Conservation (phyloP, 2,888 invertebrate genomes). For the Hylaea fasciaria region DNA sequence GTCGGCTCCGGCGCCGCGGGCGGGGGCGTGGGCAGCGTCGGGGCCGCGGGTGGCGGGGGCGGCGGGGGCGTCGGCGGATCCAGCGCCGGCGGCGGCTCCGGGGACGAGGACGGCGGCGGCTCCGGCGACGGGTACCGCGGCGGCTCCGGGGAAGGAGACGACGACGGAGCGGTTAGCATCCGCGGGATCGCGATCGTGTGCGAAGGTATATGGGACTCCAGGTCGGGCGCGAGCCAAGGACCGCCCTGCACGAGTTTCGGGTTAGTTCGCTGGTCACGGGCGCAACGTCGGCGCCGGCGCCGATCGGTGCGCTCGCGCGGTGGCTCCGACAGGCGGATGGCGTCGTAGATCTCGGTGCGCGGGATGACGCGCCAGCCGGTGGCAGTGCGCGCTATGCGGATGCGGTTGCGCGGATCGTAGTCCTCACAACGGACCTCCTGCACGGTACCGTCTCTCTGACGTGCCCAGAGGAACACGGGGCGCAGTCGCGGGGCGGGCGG, state of each 20-base stretch:
- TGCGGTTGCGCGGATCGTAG: constrained; percentile 93
- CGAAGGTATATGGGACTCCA: constrained; percentile 86
- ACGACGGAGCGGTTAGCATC: constrained; percentile 40
- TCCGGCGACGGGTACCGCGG: constrained; percentile 50
- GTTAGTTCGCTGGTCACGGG: constrained; percentile 40
- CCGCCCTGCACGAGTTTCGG: constrained; percentile 42
- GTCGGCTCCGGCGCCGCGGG: constrained; percentile 71
- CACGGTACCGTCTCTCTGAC: constrained; percentile 91
- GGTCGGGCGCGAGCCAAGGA: constrained; percentile 78
- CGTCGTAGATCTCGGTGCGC: constrained; percentile 86
- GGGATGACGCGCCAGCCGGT: constrained; percentile 93
- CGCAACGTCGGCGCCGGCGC: constrained; percentile 52
- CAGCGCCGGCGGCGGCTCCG: constrained; percentile 76
- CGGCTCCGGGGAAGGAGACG: constrained; percentile 45
- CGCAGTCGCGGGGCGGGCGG: constrained; percentile 86
- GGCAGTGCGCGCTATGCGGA: constrained; percentile 92
- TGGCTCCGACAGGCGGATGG: constrained; percentile 66
- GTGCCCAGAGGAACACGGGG: constrained; percentile 94
- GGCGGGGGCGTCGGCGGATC: constrained; percentile 48
- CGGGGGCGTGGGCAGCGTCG: constrained; percentile 50
- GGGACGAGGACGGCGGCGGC: constrained; percentile 53
- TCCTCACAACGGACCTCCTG: constrained; percentile 94
- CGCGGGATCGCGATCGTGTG: constrained; percentile 85
- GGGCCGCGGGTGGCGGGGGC: constrained; percentile 46
- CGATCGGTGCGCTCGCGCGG: constrained; percentile 48